phyloP scores from a whole-genome alignment of 1,140 invertebrate species.

The Pararge aegeria region DNA sequence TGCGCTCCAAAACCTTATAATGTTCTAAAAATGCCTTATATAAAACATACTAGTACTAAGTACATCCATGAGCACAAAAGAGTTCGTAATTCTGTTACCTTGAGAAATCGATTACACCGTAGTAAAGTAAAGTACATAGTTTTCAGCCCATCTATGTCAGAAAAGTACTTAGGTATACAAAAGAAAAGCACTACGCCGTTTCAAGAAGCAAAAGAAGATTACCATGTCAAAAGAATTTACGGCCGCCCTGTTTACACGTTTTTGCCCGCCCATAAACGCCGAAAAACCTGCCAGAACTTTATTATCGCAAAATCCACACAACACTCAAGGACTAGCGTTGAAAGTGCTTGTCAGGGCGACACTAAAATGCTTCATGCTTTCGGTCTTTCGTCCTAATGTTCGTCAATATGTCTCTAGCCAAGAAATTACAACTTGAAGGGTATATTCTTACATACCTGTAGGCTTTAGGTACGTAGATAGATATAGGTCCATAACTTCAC shows the following conservation, averaged over 20 bases:
- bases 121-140: neutral
- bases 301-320: slow-evolving; percentile 53
- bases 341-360: slow-evolving; percentile 30
- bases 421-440: neutral
- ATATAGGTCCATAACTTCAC: too few relatives aligned
- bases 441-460: too few relatives aligned
- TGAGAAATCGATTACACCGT: neutral
- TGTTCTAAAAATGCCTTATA: too few relatives aligned
- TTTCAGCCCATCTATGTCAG: neutral
- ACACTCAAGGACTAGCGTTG: slow-evolving; percentile 30
- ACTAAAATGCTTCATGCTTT: slow-evolving; percentile 23
- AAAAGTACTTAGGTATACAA: slow-evolving; percentile 3
- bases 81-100: neutral
- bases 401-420: neutral
- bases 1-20: too few relatives aligned
- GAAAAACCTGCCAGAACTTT: slow-evolving; percentile 55
- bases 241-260: slow-evolving; percentile 61
- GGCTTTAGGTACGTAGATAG: too few relatives aligned
- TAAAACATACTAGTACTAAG: too few relatives aligned
- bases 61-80: too few relatives aligned
- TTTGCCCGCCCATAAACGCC: slow-evolving; percentile 52
- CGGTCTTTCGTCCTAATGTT: slow-evolving; percentile 11
- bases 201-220: slow-evolving; percentile 50
- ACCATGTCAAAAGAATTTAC: slow-evolving; percentile 72
- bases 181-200: slow-evolving; percentile 26